Evolutionary conservation across 2,888 invertebrate species (phyloP).

Genomic region (Dryomyza anilis): DNA sequence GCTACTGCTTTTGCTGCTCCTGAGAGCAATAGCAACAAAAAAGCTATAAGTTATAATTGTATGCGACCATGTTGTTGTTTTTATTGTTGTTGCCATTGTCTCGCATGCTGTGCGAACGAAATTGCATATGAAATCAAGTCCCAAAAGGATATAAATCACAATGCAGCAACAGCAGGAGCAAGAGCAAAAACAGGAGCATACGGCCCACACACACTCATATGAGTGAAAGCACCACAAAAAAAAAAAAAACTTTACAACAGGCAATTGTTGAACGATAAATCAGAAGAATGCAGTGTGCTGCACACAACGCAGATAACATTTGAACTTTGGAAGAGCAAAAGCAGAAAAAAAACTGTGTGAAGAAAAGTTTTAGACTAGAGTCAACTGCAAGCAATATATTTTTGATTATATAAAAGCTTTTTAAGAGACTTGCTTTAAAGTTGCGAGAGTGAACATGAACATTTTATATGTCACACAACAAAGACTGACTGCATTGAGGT

Average conservation of each 20-base stretch:
- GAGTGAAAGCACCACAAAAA: background rate
- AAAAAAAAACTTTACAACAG: background rate
- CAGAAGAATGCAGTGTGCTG: background rate
- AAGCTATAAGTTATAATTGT: no score
- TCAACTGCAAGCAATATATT: no score
- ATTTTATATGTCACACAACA: no score
- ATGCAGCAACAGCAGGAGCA: background rate
- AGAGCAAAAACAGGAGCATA: background rate
- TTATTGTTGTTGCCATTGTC: background rate
- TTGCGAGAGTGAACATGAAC: no score
- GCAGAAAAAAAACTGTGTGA: no score
- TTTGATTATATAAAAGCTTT: no score
- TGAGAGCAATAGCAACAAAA: no score
- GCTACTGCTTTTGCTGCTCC: no score
- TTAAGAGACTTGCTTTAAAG: no score
- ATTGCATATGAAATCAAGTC: conserved; percentile 17
- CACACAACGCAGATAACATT: background rate
- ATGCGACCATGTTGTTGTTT: background rate
- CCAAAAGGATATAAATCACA: conserved; percentile 6
- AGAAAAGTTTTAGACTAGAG: no score
- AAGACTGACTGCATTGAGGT: no score
- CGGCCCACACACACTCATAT: background rate
- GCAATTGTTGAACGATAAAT: background rate
- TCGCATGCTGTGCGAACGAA: background rate
- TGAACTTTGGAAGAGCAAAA: no score